Percentiles rank a stretch among this genome's conserved stretches.
Evolutionary conservation across 2,113 vertebrate species (phyloP).

Genomic region (Echinops telfairi): DNA sequence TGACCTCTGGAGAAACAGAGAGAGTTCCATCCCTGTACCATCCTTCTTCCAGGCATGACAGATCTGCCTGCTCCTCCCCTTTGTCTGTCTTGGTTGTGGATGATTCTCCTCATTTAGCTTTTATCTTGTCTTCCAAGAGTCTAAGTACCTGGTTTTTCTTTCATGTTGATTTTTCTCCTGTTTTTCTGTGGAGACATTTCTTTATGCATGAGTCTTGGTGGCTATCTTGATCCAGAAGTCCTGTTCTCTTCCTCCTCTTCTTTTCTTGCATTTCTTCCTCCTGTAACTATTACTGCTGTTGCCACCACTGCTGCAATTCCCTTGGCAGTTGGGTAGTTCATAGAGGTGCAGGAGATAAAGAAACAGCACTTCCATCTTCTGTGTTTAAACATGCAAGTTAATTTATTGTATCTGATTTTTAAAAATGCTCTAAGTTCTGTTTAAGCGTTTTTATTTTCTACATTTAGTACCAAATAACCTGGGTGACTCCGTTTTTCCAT

Average conservation of each 20-base stretch:
- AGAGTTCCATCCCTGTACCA: too few species aligned
- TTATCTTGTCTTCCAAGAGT: too few species aligned
- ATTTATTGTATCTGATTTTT: conserved; percentile 61
- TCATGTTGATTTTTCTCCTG: too few species aligned
- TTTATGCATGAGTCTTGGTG: too few species aligned
- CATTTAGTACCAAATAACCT: conserved; percentile 69
- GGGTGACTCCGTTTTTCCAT: conserved; percentile 48
- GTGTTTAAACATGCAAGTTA: conserved; percentile 50
- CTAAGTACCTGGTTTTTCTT: too few species aligned
- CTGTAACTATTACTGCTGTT: background rate
- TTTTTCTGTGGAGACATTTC: too few species aligned
- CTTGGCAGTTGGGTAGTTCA: background rate
- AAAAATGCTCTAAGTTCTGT: conserved; percentile 56
- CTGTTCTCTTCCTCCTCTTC: background rate
- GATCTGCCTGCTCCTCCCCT: too few species aligned
- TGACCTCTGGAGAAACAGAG: too few species aligned
- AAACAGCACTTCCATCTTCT: conserved; percentile 44
- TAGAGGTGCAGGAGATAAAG: background rate
- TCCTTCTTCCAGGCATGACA: too few species aligned
- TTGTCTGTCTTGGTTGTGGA: too few species aligned
- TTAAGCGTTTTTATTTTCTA: conserved; percentile 72
- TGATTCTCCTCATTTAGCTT: too few species aligned
- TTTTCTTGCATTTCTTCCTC: background rate
- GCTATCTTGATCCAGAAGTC: too few species aligned
- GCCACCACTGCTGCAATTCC: background rate